Percentiles rank a stretch among this genome's conserved stretches.
Evolutionary conservation across 2,797 vertebrate species (phyloP).

Genomic region (Parauchenoglanis punctatus): DNA sequence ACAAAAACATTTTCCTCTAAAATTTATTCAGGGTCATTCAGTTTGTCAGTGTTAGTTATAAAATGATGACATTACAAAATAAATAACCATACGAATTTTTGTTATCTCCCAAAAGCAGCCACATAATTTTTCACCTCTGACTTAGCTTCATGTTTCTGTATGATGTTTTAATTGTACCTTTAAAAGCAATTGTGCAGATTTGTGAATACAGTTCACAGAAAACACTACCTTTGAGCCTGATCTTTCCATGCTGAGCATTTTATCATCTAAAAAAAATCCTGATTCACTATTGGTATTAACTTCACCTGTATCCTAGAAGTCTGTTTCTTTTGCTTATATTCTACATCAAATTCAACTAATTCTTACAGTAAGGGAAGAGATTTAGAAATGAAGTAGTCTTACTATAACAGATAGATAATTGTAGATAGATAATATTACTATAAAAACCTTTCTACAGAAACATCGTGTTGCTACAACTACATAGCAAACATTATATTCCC

Average conservation of each 20-base stretch:
- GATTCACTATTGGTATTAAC: not conserved
- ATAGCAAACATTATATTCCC: not conserved
- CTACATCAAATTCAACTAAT: not conserved
- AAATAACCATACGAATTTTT: not conserved
- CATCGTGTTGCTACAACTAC: not conserved
- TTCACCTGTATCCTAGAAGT: not conserved
- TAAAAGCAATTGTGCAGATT: conserved; percentile 25
- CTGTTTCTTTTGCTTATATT: not conserved
- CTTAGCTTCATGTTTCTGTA: not conserved
- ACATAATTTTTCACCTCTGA: not conserved
- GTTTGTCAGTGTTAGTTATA: not conserved
- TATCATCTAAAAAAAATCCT: not conserved
- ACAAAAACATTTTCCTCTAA: not conserved
- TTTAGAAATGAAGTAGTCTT: not conserved
- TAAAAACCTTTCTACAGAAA: not conserved
- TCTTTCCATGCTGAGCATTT: not conserved
- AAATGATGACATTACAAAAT: not conserved
- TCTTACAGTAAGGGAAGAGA: not conserved
- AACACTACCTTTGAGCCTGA: not conserved
- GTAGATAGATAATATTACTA: not conserved
- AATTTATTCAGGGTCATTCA: not conserved
- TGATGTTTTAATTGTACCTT: not conserved
- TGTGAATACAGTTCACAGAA: not conserved
- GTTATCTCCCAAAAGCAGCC: not conserved
- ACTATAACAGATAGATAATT: not conserved